Percentiles rank a stretch among this genome's conserved stretches.
Evolutionary conservation across 2,113 vertebrate species (phyloP).

Genomic region (Bos taurus): ARS-UCD2.0 NC_037345.1:37307501-37308000

Average conservation of each 20-base stretch:
- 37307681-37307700: constrained; percentile 58
- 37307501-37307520: constrained; percentile 37
- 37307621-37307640: constrained; percentile 56
- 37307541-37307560: constrained; percentile 48
- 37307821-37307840: constrained; percentile 81
- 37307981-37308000: constrained; percentile 47
- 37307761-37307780: constrained; percentile 81
- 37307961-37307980: constrained; percentile 51
- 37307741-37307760: constrained; percentile 81
- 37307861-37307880: constrained; percentile 58
- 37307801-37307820: constrained; percentile 84
- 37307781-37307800: constrained; percentile 82
- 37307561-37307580: constrained; percentile 29
- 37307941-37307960: background rate
- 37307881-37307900: constrained; percentile 57
- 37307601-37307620: constrained; percentile 30
- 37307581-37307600: constrained; percentile 54
- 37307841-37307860: constrained; percentile 66
- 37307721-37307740: constrained; percentile 85
- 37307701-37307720: constrained; percentile 79
- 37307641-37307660: constrained; percentile 35
- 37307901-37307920: constrained; percentile 34
- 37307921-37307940: constrained; percentile 61
- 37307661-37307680: constrained; percentile 58
- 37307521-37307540: constrained; percentile 43